A percentile compares a stretch with the other conserved stretches of the same genome.
phyloP scores from a whole-genome alignment of 2,113 vertebrate species.

The Dasypus novemcinctus region DNA sequence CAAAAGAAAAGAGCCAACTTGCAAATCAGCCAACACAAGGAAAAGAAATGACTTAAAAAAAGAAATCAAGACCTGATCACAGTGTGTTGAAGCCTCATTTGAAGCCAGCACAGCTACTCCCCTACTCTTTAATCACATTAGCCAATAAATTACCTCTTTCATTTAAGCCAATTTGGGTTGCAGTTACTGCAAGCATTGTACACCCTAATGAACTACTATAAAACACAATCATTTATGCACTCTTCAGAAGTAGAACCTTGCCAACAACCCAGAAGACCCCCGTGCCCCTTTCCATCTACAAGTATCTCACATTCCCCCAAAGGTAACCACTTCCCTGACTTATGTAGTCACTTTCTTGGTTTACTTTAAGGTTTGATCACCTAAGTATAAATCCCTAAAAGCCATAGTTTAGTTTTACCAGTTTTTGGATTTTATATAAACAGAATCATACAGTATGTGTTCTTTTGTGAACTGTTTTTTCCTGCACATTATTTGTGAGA shows the following conservation, averaged over 20 bases:
- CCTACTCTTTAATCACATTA: background rate
- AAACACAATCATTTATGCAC: background rate
- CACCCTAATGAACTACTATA: background rate
- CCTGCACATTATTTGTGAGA: background rate
- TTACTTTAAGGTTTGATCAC: background rate
- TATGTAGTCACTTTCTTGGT: slow-evolving; percentile 9
- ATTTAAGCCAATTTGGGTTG: background rate
- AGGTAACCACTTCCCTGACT: slow-evolving; percentile 1
- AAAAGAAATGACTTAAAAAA: slow-evolving; percentile 36
- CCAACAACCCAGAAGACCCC: background rate
- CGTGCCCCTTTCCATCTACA: background rate
- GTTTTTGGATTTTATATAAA: background rate
- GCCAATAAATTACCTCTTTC: background rate
- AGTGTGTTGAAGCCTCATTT: background rate
- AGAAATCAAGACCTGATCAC: background rate
- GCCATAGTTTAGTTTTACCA: background rate
- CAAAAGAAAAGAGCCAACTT: background rate
- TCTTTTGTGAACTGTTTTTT: background rate
- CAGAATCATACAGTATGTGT: background rate
- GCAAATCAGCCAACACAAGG: background rate
- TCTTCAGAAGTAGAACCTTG: background rate
- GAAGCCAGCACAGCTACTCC: background rate
- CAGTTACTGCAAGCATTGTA: background rate
- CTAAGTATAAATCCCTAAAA: background rate
- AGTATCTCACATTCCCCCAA: background rate